Percentiles rank a stretch among this genome's conserved stretches.
Conservation (phyloP, 2,888 invertebrate genomes). For the Synergus umbraculus region DNA sequence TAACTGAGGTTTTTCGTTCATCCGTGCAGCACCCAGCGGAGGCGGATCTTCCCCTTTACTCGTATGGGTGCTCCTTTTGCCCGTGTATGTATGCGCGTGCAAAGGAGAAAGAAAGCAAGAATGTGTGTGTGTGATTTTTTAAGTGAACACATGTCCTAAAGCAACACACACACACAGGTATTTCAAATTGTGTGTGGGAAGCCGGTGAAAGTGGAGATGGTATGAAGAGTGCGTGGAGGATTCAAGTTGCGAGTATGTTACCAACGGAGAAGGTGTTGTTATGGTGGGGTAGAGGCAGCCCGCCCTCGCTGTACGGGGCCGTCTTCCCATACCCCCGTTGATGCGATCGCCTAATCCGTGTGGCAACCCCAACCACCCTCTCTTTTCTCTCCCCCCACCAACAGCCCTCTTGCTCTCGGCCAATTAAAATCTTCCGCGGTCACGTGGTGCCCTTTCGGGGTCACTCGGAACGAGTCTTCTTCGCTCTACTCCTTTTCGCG, state of each 20-base stretch:
- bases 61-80: constrained; percentile 44
- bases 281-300: constrained; percentile 69
- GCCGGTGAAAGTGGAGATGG: constrained; percentile 18
- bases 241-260: constrained; percentile 46
- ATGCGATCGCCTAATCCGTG: constrained; percentile 68
- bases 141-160: not conserved
- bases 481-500: constrained; percentile 29
- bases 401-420: constrained; percentile 62
- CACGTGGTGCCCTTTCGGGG: constrained; percentile 66
- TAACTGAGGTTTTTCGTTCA: constrained; percentile 77
- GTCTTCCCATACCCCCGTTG: constrained; percentile 62
- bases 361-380: constrained; percentile 66
- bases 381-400: constrained; percentile 50
- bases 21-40: constrained; percentile 65
- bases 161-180: constrained; percentile 19
- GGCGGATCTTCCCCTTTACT: constrained; percentile 68
- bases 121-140: constrained; percentile 26
- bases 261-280: constrained; percentile 68
- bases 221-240: constrained; percentile 46
- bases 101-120: constrained; percentile 50
- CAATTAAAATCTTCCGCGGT: constrained; percentile 76
- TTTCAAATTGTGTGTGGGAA: constrained; percentile 9
- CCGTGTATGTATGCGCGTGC: constrained; percentile 47
- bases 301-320: constrained; percentile 64
- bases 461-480: constrained; percentile 46